Conservation (phyloP, 1,140 invertebrate species). For the Propsilocerus akamusi region DNA sequence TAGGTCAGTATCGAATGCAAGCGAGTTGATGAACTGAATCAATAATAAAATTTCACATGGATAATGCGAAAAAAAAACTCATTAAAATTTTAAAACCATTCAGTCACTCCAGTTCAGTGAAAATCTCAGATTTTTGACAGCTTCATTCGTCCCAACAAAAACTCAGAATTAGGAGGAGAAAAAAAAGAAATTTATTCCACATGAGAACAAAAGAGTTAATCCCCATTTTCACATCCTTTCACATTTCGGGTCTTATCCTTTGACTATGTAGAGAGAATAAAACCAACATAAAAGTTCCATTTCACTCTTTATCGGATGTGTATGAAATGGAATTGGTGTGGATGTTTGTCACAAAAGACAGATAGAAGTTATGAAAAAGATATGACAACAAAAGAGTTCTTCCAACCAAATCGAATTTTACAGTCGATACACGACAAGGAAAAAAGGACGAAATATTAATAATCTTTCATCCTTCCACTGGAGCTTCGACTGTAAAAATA, state of each 20-base stretch:
- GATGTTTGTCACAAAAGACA: not conserved
- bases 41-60: too few species aligned
- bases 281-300: not conserved
- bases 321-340: not conserved
- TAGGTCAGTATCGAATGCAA: too few species aligned
- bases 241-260: too few species aligned
- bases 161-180: not conserved
- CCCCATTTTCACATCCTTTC: conserved; percentile 3
- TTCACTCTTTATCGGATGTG: not conserved
- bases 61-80: too few species aligned
- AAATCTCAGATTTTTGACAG: conserved; percentile 1
- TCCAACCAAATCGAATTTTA: not conserved
- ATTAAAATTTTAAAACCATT: not conserved
- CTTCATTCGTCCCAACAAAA: not conserved
- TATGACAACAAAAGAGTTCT: conserved; percentile 1
- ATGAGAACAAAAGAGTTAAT: conserved; percentile 2
- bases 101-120: not conserved
- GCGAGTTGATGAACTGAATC: too few species aligned
- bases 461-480: not conserved
- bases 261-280: not conserved
- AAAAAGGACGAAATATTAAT: not conserved
- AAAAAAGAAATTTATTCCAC: not conserved
- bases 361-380: not conserved
- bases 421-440: not conserved
- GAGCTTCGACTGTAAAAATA: too few species aligned